Evolutionary conservation across 2,113 vertebrate species (phyloP).

Genomic region (Lamprotornis superbus): DNA sequence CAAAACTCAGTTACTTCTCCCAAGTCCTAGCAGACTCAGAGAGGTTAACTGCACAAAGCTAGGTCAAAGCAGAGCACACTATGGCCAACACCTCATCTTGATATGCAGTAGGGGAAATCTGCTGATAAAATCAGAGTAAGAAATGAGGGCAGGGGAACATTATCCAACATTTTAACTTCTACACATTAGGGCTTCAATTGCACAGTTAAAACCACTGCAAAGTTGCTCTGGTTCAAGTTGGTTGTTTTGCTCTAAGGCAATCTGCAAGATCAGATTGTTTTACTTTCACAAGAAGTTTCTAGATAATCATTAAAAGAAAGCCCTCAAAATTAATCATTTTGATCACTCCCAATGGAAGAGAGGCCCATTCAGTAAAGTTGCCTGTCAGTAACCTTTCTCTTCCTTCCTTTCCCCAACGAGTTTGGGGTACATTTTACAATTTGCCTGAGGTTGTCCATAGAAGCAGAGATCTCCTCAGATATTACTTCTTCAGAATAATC

Average conservation of each 20-base stretch:
- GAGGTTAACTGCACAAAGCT: not conserved
- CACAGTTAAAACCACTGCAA: not conserved
- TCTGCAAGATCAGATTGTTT: not conserved
- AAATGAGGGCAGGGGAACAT: not conserved
- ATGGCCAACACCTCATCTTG: not conserved
- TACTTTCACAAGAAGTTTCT: not conserved
- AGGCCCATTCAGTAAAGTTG: not conserved
- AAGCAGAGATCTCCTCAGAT: not conserved
- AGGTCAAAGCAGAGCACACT: not conserved
- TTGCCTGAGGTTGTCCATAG: not conserved
- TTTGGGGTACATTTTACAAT: not conserved
- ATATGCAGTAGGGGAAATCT: not conserved
- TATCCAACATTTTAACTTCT: not conserved
- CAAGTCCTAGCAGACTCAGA: not conserved
- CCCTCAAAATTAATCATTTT: not conserved
- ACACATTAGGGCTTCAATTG: not conserved
- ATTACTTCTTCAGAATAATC: not conserved
- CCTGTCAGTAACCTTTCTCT: not conserved
- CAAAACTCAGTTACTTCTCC: not conserved
- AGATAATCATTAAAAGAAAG: not conserved
- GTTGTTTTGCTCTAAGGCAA: not conserved
- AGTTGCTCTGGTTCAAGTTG: not conserved
- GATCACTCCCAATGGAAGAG: not conserved
- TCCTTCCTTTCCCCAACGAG: not conserved
- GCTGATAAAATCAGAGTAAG: not conserved